A percentile compares a stretch with the other conserved stretches of the same genome.
These are phyloP conservation scores for Dyspetes luteomarginatus DNA, from an alignment of 2,888 invertebrate species.

Conservation along the genomic window DNA sequence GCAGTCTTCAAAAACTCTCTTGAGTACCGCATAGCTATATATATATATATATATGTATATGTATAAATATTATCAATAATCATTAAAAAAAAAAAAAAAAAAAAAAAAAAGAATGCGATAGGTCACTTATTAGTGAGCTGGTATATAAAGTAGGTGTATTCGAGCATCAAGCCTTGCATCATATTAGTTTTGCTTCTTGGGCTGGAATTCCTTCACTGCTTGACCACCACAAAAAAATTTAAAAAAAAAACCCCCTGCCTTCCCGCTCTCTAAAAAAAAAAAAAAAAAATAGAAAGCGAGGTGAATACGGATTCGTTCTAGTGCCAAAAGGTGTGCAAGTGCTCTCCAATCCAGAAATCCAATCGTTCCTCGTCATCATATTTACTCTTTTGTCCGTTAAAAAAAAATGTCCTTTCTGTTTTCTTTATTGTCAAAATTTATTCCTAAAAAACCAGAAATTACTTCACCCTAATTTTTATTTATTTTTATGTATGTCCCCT, in stretches of 20 bases:
- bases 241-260: background rate
- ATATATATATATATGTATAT: slow-evolving; percentile 15
- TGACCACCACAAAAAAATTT: slow-evolving; percentile 76
- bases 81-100: slow-evolving; percentile 41
- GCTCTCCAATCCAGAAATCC: slow-evolving; percentile 69
- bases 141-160: slow-evolving; percentile 82
- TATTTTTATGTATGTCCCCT: slow-evolving; percentile 15
- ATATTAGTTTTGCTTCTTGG: slow-evolving; percentile 84
- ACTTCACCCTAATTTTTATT: background rate
- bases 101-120: slow-evolving; percentile 80
- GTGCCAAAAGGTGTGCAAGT: slow-evolving; percentile 82
- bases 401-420: slow-evolving; percentile 21
- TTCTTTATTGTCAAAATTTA: slow-evolving; percentile 26
- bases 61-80: slow-evolving; percentile 24
- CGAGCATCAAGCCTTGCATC: slow-evolving; percentile 84
- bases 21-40: slow-evolving; percentile 18
- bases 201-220: slow-evolving; percentile 84
- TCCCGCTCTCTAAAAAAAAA: slow-evolving; percentile 4
- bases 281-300: slow-evolving; percentile 33
- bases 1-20: slow-evolving; percentile 30
- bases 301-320: slow-evolving; percentile 79
- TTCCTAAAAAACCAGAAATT: background rate
- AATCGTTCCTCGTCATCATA: background rate
- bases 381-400: background rate
- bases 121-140: slow-evolving; percentile 83